Percentiles rank a stretch among this genome's conserved stretches.
Conservation (phyloP, 1,140 invertebrate species). For the Thaumatotibia leucotreta region DNA sequence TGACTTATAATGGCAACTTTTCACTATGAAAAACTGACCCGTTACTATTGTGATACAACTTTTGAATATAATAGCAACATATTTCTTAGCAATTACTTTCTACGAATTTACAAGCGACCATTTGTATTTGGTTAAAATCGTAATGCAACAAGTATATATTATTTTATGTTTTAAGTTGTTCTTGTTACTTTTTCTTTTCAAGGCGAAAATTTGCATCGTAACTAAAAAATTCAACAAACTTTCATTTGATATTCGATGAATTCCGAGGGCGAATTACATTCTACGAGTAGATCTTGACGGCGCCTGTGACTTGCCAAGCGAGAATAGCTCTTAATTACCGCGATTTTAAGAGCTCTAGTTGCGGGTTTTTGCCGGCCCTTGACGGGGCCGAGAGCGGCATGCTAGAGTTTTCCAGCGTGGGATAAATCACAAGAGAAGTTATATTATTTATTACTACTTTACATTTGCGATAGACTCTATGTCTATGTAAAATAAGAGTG, state of each 20-base stretch:
- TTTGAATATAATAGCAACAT: too few species aligned
- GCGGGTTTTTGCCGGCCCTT: conserved; percentile 44
- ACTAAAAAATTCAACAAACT: not conserved
- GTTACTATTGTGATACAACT: too few species aligned
- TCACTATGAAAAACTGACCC: too few species aligned
- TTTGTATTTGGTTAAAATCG: too few species aligned
- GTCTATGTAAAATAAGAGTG: too few species aligned
- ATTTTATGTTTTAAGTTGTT: not conserved
- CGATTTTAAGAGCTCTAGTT: conserved; percentile 58
- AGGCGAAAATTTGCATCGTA: not conserved
- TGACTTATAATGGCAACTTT: too few species aligned
- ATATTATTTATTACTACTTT: too few species aligned
- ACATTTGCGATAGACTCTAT: too few species aligned
- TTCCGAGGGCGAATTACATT: not conserved
- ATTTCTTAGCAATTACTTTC: too few species aligned
- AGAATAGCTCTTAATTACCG: conserved; percentile 67
- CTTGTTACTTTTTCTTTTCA: not conserved
- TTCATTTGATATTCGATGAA: conserved; percentile 8
- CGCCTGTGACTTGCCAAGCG: conserved; percentile 50
- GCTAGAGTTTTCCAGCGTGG: conserved; percentile 43
- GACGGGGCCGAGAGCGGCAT: conserved; percentile 39
- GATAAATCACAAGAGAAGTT: conserved; percentile 15
- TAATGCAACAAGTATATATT: too few species aligned
- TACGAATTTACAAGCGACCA: too few species aligned
- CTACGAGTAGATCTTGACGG: not conserved